phyloP scores from a whole-genome alignment of 2,113 vertebrate genomes.

The Pitta sordida region DNA sequence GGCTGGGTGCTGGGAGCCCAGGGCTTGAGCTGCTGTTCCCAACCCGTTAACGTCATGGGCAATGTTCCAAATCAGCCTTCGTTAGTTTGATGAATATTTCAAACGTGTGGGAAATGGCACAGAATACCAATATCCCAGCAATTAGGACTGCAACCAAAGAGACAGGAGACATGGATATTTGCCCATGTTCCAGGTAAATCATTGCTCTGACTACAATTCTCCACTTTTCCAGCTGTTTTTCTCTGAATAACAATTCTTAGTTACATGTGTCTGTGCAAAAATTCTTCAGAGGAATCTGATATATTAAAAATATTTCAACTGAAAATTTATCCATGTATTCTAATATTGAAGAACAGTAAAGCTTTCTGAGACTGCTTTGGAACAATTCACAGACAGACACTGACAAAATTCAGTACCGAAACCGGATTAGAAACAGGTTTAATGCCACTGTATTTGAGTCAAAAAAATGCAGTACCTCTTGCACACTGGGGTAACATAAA shows the following conservation, averaged over 20 bases:
- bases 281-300: neutral
- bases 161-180: neutral
- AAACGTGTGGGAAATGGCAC: neutral
- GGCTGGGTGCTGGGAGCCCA: neutral
- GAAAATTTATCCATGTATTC: neutral
- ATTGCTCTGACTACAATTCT: neutral
- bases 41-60: neutral
- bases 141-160: neutral
- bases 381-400: neutral
- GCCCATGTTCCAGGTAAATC: neutral
- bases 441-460: neutral
- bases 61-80: conserved; percentile 6
- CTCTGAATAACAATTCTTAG: neutral
- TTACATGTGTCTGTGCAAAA: neutral
- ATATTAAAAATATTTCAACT: neutral
- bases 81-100: conserved; percentile 14
- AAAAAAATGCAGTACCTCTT: neutral
- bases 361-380: neutral
- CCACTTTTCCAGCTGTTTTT: neutral
- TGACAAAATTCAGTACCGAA: neutral
- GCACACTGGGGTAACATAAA: neutral
- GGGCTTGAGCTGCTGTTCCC: neutral
- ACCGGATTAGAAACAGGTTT: neutral
- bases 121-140: neutral
- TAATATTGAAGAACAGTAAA: neutral